Conservation (phyloP, 2,113 vertebrate genomes). For the Plotosus lineatus region DNA sequence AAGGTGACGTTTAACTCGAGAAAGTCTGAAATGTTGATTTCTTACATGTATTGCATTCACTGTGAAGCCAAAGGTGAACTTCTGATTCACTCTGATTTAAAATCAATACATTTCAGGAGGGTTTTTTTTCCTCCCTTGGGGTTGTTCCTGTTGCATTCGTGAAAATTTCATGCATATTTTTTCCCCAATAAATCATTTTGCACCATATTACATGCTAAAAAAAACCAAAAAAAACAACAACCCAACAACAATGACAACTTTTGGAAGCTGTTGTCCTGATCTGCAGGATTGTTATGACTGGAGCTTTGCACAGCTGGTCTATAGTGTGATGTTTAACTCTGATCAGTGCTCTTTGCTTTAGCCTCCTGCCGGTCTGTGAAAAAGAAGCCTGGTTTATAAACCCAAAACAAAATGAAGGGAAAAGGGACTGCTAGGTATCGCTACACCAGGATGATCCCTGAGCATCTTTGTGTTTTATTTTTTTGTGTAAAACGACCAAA, state of each 20-base stretch:
- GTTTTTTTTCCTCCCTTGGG: no score
- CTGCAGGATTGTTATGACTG: not conserved
- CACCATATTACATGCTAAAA: not conserved
- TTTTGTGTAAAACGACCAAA: slow-evolving; percentile 36
- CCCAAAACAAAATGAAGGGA: not conserved
- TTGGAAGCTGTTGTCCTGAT: slow-evolving; percentile 5
- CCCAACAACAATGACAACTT: not conserved
- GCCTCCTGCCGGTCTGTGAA: not conserved
- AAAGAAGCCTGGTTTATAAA: not conserved
- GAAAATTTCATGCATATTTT: not conserved
- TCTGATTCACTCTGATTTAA: slow-evolving; percentile 32
- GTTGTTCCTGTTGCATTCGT: not conserved
- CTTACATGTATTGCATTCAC: slow-evolving; percentile 54
- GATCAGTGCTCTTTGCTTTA: slow-evolving; percentile 16
- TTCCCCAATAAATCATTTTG: not conserved
- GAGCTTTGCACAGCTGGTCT: slow-evolving; percentile 31
- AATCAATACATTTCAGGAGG: slow-evolving; percentile 32
- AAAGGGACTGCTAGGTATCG: not conserved
- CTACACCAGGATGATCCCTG: not conserved
- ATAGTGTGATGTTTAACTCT: slow-evolving; percentile 35
- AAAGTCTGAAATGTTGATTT: not conserved
- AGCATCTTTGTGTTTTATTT: slow-evolving; percentile 19
- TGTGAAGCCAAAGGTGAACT: slow-evolving; percentile 65
- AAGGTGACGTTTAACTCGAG: not conserved
- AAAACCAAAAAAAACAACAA: not conserved